These are phyloP conservation scores for Corythoichthys intestinalis DNA, from an alignment of 2,113 vertebrate genomes.

Conservation along the genomic window DNA sequence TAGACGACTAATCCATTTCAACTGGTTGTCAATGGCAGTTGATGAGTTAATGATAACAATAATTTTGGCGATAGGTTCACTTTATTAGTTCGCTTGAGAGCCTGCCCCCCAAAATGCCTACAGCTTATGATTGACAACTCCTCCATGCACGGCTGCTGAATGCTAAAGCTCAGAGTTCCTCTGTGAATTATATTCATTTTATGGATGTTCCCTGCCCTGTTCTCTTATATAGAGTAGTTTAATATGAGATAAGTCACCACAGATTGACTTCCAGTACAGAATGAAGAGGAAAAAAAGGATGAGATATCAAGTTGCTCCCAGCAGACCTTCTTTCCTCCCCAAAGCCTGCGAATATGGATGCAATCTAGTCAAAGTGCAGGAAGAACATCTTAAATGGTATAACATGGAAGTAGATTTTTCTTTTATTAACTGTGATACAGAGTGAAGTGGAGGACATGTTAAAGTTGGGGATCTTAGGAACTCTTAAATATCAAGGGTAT, in stretches of 20 bases:
- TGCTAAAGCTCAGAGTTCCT: not conserved
- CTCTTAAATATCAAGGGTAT: conserved; percentile 5
- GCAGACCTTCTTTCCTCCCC: conserved; percentile 16
- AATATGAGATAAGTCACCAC: conserved; percentile 6
- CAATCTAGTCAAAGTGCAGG: conserved; percentile 29
- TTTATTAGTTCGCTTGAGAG: not conserved
- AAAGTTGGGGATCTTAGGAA: conserved; percentile 2
- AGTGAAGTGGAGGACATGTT: conserved; percentile 3
- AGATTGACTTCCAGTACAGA: conserved; percentile 11
- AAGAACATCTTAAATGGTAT: conserved; percentile 17
- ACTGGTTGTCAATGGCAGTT: too few relatives aligned
- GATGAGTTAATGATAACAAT: too few relatives aligned
- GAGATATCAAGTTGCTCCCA: conserved; percentile 20
- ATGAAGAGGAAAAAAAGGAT: conserved; percentile 22
- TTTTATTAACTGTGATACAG: conserved; percentile 1
- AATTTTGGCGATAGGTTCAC: too few relatives aligned
- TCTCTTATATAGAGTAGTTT: conserved; percentile 11
- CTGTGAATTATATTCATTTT: conserved; percentile 1
- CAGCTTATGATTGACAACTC: not conserved
- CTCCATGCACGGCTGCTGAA: conserved; percentile 6
- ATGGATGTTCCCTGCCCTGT: not conserved
- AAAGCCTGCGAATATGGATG: conserved; percentile 28
- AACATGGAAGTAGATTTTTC: conserved; percentile 10
- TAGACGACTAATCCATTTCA: too few relatives aligned
- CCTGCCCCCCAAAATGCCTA: not conserved